Evolutionary conservation across 1,140 invertebrate genomes (phyloP), one percentile per base, ranked within the genome.

Genomic region (Zaprionus lachaisei): DNA sequence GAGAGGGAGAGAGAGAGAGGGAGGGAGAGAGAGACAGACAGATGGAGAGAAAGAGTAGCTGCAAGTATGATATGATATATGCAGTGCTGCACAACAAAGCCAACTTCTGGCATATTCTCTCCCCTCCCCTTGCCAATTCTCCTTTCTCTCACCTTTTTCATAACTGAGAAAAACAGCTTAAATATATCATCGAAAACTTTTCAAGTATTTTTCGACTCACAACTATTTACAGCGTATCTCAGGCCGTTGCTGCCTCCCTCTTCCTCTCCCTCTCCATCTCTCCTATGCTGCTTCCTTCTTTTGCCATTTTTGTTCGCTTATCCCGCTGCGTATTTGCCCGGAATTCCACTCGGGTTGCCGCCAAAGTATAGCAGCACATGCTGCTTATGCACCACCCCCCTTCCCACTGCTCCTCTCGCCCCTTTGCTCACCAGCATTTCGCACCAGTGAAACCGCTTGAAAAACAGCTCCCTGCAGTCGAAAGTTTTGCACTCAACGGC

Each of bases 401-500:
- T 26, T 1, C 31, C 3, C 44, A 3, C 38, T n/a, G 1, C 15
- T 1, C n/a, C 3, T 4, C 28, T 34, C 9, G 0, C 31, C 31
- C 31, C 31, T 11, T 11, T 11, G 31, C 31, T 34, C 31, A 34
- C 31, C 31, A 34, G 31, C 31, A 34, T 17, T 28, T 41, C 22
- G 37, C 55, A 31, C 57, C 44, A 51, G 20, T 41, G 28, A 51
- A 51, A 51, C 47, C 63, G 63, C 51, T 51, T 34, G 24, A 14
- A 49, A 57, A 69, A 55, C 72, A 55, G 20, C 41, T 64, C 63
- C 73, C 61, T 38, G 38, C 41, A 57, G 60, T 75, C 60, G 54
- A 75, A 75, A 75, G 6, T 67, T 77, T 77, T 49, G 61, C 62
- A 61, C 63, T 77, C 70, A 63, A 64, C 41, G 41, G 49, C 34